These are phyloP conservation scores for Plutella xylostella DNA, from an alignment of 2,888 invertebrate species.

Conservation along the genomic window DNA sequence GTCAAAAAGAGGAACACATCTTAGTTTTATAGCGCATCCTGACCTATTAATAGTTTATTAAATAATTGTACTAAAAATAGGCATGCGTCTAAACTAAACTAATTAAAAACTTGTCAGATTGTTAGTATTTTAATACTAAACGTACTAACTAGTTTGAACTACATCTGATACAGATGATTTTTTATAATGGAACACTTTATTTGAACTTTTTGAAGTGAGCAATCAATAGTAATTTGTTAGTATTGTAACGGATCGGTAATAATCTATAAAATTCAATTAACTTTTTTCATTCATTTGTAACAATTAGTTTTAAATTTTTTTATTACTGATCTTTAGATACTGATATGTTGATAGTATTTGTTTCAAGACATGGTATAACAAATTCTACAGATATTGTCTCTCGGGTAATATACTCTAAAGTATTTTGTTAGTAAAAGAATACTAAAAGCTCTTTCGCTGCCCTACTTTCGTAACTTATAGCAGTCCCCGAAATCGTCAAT, in stretches of 20 bases:
- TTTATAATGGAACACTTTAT: slow-evolving; percentile 41
- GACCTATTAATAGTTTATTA: slow-evolving; percentile 48
- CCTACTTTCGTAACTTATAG: background rate
- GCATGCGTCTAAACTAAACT: slow-evolving; percentile 54
- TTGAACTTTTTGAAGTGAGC: slow-evolving; percentile 37
- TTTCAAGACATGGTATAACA: too few species aligned
- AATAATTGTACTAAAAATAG: slow-evolving; percentile 66
- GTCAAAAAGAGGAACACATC: background rate
- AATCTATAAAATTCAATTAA: too few species aligned
- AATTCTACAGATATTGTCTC: too few species aligned
- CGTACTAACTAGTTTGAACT: slow-evolving; percentile 55
- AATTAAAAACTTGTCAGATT: slow-evolving; percentile 43
- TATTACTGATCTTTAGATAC: too few species aligned
- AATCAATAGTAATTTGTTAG: too few species aligned
- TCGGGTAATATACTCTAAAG: background rate
- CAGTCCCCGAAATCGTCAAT: background rate
- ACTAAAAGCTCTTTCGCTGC: background rate
- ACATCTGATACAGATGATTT: slow-evolving; percentile 66
- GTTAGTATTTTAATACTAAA: slow-evolving; percentile 56
- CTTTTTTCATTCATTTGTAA: too few species aligned
- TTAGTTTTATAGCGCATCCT: slow-evolving; percentile 32
- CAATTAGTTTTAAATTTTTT: too few species aligned
- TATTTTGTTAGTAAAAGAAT: slow-evolving; percentile 12
- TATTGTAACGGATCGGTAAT: too few species aligned
- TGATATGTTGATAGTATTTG: too few species aligned